Base-by-base conservation (phyloP, 2,888 invertebrate species). In the Macrophya annulata region DNA sequence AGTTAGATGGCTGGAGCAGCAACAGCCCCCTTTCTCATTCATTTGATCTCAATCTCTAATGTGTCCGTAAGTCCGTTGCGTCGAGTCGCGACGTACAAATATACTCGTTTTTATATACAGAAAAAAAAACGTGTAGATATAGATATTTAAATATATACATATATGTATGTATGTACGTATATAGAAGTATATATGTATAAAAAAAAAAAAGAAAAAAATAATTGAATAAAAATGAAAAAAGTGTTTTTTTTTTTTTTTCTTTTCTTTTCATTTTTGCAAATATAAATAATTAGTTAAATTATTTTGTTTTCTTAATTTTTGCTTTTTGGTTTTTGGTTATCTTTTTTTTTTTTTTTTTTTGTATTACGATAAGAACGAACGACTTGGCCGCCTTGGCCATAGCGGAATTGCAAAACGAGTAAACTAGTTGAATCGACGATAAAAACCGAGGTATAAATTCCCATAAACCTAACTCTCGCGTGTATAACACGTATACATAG, bases 21-120 rank as follows among this genome's bases (percentile, higher is more conserved):
- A 31, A 31, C 31, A 31, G n/a, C n/a, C 55, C 55, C 31, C 31
- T 31, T 5, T 55, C 68, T 68, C 68, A 21, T 68, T 68, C 68
- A 68, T 68, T 68, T 68, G 68, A 68, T 68, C 68, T 31, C 31
- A 68, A 68, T 68, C 68, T 68, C 68, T 12, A 4, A 0, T n/a
- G n/a, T 3, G 31, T 31, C 31, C 31, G 31, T 31, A 31, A 31
- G 31, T 55, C 55, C 5, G 31, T 65, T 25, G 31, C 65, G 31
- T 31, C 31, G 31, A 31, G 12, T 21, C 31, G 25, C 31, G 31
- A 31, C 31, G 31, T 31, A 68, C 68, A 25, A 25, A 37, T 5
- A 17, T 31, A 31, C 31, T 31, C 31, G 31, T 31, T 31, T 68
- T 68, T 68, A n/a, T 31, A 65, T 21, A 25, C 21, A 31, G 21